Percentiles rank a stretch among this genome's conserved stretches.
phyloP scores from a whole-genome alignment of 1,140 invertebrate species.

The Pogonomyrmex californicus region DNA sequence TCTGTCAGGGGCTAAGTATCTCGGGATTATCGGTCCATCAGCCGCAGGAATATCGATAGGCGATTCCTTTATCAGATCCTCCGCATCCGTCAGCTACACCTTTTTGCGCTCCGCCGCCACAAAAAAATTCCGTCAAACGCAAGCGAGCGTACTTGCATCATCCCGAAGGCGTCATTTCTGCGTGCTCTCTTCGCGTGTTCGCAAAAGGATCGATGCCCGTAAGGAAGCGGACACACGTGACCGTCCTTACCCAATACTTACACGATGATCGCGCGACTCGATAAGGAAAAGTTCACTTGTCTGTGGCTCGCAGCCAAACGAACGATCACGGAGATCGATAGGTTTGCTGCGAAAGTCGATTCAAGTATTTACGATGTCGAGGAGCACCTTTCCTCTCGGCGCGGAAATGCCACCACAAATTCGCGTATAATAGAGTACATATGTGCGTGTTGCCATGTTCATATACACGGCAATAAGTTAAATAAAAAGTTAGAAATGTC shows the following conservation, averaged over 20 bases:
- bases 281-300: slow-evolving; percentile 77
- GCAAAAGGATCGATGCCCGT: slow-evolving; percentile 56
- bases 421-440: not conserved
- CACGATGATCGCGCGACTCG: slow-evolving; percentile 67
- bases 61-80: slow-evolving; percentile 45
- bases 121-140: slow-evolving; percentile 30
- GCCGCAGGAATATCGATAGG: slow-evolving; percentile 37
- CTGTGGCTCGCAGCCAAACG: slow-evolving; percentile 64
- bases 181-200: slow-evolving; percentile 12
- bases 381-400: slow-evolving; percentile 32
- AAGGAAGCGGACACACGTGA: slow-evolving; percentile 72
- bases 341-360: slow-evolving; percentile 61
- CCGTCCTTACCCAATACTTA: slow-evolving; percentile 69
- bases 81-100: not conserved
- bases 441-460: not conserved
- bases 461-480: not conserved
- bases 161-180: not conserved
- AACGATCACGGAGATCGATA: slow-evolving; percentile 70
- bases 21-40: slow-evolving; percentile 47
- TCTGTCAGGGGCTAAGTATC: slow-evolving; percentile 21
- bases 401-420: slow-evolving; percentile 54
- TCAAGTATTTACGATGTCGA: slow-evolving; percentile 64
- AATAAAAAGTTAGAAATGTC: not conserved
- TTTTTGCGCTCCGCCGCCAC: not conserved
- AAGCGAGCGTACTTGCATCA: slow-evolving; percentile 30